These are phyloP conservation scores for Callyntrura guangdongensis DNA, from an alignment of 2,888 invertebrate genomes.

Conservation along the genomic window DNA sequence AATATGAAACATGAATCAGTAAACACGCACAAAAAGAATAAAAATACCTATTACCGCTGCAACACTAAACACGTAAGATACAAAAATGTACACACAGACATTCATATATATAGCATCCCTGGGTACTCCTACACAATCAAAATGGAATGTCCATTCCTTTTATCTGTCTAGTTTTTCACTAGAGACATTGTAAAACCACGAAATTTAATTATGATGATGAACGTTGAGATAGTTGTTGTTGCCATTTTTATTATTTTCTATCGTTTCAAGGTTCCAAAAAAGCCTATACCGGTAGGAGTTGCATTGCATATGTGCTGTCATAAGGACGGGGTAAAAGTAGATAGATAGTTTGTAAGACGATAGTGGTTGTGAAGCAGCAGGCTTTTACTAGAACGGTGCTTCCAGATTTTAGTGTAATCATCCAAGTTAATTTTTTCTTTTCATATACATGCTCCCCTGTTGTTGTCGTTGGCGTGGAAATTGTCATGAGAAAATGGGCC, in stretches of 20 bases:
- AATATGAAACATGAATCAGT: too few relatives aligned
- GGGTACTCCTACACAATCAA: too few relatives aligned
- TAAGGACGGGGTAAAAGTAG: background rate
- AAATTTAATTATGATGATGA: constrained; percentile 55
- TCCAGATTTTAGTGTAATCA: constrained; percentile 8
- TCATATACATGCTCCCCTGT: background rate
- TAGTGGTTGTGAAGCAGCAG: background rate
- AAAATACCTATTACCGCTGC: too few relatives aligned
- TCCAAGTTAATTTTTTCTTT: background rate
- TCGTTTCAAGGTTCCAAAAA: background rate
- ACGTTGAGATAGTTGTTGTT: background rate
- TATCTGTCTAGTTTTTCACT: background rate
- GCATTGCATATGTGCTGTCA: background rate
- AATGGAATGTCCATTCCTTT: too few relatives aligned
- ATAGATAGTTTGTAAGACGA: background rate
- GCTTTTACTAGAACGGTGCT: background rate
- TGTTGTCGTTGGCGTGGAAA: constrained; percentile 29
- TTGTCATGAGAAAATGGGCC: constrained; percentile 35
- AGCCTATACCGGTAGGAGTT: background rate
- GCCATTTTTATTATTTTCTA: background rate
- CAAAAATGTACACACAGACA: too few relatives aligned
- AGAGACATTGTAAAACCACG: background rate
- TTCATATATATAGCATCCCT: too few relatives aligned
- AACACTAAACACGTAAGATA: too few relatives aligned
- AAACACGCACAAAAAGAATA: too few relatives aligned